Percentiles rank a stretch among this genome's conserved stretches.
Evolutionary conservation across 1,140 invertebrate species (phyloP).

Genomic region (Pemphigus obesinymphae): DNA sequence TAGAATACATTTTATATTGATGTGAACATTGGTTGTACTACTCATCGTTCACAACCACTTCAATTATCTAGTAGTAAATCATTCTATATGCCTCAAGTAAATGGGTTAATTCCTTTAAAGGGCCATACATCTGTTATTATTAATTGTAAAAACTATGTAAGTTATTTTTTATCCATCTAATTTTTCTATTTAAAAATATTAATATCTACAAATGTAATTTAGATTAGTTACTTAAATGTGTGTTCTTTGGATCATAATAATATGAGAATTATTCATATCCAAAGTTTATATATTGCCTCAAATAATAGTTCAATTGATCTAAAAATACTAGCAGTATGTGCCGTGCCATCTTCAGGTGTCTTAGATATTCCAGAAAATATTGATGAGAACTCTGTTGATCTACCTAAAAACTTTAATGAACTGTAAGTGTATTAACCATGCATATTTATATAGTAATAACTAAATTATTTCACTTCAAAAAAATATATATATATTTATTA

Average conservation of each 20-base stretch:
- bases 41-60: slow-evolving; percentile 54
- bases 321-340: slow-evolving; percentile 54
- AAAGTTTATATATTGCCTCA: slow-evolving; percentile 56
- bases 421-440: not conserved
- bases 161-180: slow-evolving; percentile 37
- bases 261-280: slow-evolving; percentile 55
- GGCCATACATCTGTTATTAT: slow-evolving; percentile 55
- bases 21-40: slow-evolving; percentile 52
- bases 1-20: slow-evolving; percentile 59
- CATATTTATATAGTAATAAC: not conserved
- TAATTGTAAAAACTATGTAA: slow-evolving; percentile 51
- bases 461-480: not conserved
- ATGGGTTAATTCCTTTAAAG: slow-evolving; percentile 56
- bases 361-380: slow-evolving; percentile 24
- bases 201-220: not conserved
- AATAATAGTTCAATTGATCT: slow-evolving; percentile 55
- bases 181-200: not conserved
- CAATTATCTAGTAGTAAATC: slow-evolving; percentile 54
- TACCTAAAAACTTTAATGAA: slow-evolving; percentile 26
- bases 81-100: slow-evolving; percentile 60
- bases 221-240: slow-evolving; percentile 49
- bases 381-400: not conserved
- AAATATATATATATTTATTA: no score
- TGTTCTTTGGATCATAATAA: slow-evolving; percentile 55
- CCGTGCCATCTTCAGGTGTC: slow-evolving; percentile 43